A percentile compares a stretch with the other conserved stretches of the same genome.
Conservation (phyloP, 2,113 vertebrate species). For the Chunga burmeisteri region DNA sequence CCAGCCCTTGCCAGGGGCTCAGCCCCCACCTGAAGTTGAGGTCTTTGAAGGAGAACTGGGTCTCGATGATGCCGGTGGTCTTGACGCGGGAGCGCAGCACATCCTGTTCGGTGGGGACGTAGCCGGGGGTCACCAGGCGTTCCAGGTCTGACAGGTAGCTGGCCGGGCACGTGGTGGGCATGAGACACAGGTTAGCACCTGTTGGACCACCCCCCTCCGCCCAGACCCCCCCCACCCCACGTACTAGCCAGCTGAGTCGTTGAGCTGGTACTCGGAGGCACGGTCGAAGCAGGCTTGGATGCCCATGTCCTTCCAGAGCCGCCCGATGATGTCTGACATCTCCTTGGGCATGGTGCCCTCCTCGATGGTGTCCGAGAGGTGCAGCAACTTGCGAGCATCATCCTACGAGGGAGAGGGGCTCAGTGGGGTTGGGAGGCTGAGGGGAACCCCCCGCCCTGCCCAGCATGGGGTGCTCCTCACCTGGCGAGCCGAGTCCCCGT, state of each 20-base stretch:
- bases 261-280: conserved; percentile 97
- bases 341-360: conserved; percentile 97
- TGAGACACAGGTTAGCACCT: rapidly evolving
- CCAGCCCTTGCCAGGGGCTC: rapidly evolving
- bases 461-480: conserved; percentile 35
- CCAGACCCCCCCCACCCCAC: not conserved
- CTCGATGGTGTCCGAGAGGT: conserved; percentile 95
- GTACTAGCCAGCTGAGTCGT: conserved; percentile 96
- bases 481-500: conserved; percentile 86
- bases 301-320: conserved; percentile 93
- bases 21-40: conserved; percentile 90
- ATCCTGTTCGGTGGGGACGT: conserved; percentile 95
- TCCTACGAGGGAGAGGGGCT: conserved; percentile 73
- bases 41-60: conserved; percentile 92
- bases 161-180: rapidly evolving
- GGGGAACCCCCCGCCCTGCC: rapidly evolving
- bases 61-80: conserved; percentile 97
- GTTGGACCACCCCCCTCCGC: too few relatives aligned
- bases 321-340: conserved; percentile 89
- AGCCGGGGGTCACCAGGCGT: conserved; percentile 88
- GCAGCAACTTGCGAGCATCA: conserved; percentile 91
- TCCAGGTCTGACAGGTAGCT: conserved; percentile 94
- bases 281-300: conserved; percentile 94
- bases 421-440: rapidly evolving
- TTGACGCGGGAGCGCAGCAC: conserved; percentile 96